phyloP scores from a whole-genome alignment of 2,888 invertebrate genomes.

The Ennomos erosarius region DNA sequence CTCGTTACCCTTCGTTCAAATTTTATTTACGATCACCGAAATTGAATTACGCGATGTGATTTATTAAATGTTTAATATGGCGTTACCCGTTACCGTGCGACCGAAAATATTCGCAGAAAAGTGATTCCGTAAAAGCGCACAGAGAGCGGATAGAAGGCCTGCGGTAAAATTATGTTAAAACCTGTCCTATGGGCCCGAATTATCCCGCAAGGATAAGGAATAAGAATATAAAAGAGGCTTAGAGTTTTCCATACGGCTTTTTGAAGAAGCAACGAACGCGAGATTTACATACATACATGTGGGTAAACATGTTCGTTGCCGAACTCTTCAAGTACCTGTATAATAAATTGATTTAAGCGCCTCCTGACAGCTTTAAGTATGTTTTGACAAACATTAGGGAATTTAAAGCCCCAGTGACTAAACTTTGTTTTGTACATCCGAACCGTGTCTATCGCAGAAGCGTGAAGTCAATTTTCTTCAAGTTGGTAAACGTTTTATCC shows the following conservation, averaged over 20 bases:
- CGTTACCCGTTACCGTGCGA: constrained; percentile 54
- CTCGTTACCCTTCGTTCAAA: constrained; percentile 73
- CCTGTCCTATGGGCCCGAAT: constrained; percentile 81
- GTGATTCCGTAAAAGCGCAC: constrained; percentile 57
- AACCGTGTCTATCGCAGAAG: constrained; percentile 58
- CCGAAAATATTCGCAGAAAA: constrained; percentile 64
- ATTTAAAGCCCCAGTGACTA: constrained; percentile 72
- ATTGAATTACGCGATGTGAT: constrained; percentile 71
- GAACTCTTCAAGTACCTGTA: constrained; percentile 77
- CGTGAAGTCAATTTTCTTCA: constrained; percentile 59
- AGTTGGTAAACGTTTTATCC: constrained; percentile 55
- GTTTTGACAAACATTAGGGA: constrained; percentile 82
- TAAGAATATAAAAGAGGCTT: constrained; percentile 83
- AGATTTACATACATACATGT: constrained; percentile 78
- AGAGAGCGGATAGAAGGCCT: constrained; percentile 65
- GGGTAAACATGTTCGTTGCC: constrained; percentile 70
- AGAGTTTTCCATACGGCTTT: constrained; percentile 79
- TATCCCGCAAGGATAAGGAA: constrained; percentile 82
- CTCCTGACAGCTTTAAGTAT: constrained; percentile 80
- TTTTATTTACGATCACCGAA: constrained; percentile 74
- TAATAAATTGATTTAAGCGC: constrained; percentile 84
- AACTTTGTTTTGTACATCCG: constrained; percentile 71
- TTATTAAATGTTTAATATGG: constrained; percentile 78
- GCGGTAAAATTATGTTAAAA: constrained; percentile 81
- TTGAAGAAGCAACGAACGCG: constrained; percentile 73